Conservation (phyloP, 2,113 vertebrate species). For the Elgaria multicarinata region DNA sequence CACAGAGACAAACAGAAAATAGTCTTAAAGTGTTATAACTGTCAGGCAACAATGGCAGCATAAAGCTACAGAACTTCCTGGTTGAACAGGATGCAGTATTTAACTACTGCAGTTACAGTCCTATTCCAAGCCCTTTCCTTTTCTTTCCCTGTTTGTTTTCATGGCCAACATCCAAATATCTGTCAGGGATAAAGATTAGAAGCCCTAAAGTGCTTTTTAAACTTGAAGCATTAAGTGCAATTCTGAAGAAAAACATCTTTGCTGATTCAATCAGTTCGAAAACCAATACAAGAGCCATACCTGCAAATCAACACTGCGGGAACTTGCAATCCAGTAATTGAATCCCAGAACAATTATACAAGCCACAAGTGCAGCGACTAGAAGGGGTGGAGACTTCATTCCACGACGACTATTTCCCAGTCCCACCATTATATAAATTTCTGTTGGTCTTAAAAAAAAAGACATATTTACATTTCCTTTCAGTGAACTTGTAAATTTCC, state of each 20-base stretch:
- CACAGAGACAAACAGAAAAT: neutral
- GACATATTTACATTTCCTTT: neutral
- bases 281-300: constrained; percentile 61
- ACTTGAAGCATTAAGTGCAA: neutral
- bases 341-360: constrained; percentile 90
- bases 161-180: neutral
- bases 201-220: neutral
- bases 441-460: constrained; percentile 55
- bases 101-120: neutral
- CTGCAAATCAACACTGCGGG: constrained; percentile 89
- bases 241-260: neutral
- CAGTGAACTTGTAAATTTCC: neutral
- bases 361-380: constrained; percentile 86
- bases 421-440: constrained; percentile 81
- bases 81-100: neutral
- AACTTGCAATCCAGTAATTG: constrained; percentile 95
- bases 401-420: constrained; percentile 87
- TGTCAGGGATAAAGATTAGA: neutral
- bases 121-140: neutral
- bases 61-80: neutral
- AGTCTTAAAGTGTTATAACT: neutral
- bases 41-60: neutral
- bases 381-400: constrained; percentile 88
- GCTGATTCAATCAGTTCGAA: too few species aligned
- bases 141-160: neutral